phyloP scores from a whole-genome alignment of 2,888 invertebrate genomes.

The Amphimallon solstitiale region DNA sequence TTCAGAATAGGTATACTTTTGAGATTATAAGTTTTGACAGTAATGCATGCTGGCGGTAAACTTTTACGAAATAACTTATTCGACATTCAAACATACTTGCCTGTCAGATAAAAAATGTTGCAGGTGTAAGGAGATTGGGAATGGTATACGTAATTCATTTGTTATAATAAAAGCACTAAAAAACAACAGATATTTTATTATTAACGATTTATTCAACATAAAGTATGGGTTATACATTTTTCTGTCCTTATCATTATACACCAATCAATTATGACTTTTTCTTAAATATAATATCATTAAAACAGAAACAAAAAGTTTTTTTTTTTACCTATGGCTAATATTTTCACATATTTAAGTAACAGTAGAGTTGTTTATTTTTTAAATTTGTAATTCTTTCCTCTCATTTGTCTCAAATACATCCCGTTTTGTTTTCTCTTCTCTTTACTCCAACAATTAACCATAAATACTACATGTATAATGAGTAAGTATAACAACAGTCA shows the following conservation, averaged over 20 bases:
- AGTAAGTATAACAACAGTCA: too few relatives aligned
- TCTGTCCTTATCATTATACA: slow-evolving; percentile 52
- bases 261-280: slow-evolving; percentile 44
- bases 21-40: too few relatives aligned
- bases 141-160: too few relatives aligned
- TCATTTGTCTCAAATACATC: background rate
- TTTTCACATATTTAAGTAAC: slow-evolving; percentile 48
- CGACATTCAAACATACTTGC: too few relatives aligned
- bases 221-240: slow-evolving; percentile 49
- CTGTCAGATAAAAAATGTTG: too few relatives aligned
- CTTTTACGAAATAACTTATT: too few relatives aligned
- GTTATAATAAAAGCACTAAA: background rate
- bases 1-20: too few relatives aligned
- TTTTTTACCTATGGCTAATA: slow-evolving; percentile 44
- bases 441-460: background rate
- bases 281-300: slow-evolving; percentile 36
- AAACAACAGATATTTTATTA: slow-evolving; percentile 38
- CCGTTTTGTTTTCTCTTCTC: background rate
- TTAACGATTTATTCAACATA: slow-evolving; percentile 53
- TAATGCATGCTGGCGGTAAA: too few relatives aligned
- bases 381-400: slow-evolving; percentile 10
- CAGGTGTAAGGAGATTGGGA: too few relatives aligned
- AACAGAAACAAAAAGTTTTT: slow-evolving; percentile 42
- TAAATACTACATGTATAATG: too few relatives aligned
- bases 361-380: slow-evolving; percentile 41